Evolutionary conservation across 2,113 vertebrate genomes (phyloP), one percentile per base, ranked within the genome.

Genomic region (Colius striatus): DNA sequence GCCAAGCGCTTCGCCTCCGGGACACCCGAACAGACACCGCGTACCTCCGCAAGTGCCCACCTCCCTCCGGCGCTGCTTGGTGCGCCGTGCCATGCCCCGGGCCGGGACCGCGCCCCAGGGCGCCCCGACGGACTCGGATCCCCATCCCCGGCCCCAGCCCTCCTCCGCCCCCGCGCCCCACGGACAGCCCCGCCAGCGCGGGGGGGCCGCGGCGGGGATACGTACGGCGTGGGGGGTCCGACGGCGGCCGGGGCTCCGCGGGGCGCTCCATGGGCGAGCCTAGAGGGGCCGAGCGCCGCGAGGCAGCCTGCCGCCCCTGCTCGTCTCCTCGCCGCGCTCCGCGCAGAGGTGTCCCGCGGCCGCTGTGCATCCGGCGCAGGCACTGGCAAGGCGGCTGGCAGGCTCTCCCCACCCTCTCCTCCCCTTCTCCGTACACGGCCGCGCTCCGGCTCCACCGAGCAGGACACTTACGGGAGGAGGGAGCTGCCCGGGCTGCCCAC

Each of bases 141-240:
- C 90, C 72, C 62, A 75, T 16, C 25, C 89, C 68, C 76, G 20
- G 51, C 76, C 89, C 87, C 54, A 63, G 67, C 77, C 70, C 87
- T 48, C 68, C 82, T 87, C 75, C 74, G 70, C 38, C 84, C 73
- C 62, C 38, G 23, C 27, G 30, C 86, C 68, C 77, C 43, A 43
- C 60, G 34, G 75, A 63, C 79, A 74, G 41, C 71, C 84, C 61
- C 58, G 65, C 54, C 18, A 50, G 54, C 66, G 45, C 81, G 45
- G 62, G 84, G 74, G 68, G 71, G 61, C 1, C 75, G 57, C 77
- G 30, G 26, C 55, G 81, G 84, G 77, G 77, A 91, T 91, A 97
- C 95, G 92, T 97, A 96, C 96, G 87, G 96, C 94, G 29, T 93
- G 26, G 22, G 74, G 77, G 47, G 88, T 96, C 94, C 95, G 95